Conservation (phyloP, 2,888 invertebrate species). For the Onthophagus sagittarius region DNA sequence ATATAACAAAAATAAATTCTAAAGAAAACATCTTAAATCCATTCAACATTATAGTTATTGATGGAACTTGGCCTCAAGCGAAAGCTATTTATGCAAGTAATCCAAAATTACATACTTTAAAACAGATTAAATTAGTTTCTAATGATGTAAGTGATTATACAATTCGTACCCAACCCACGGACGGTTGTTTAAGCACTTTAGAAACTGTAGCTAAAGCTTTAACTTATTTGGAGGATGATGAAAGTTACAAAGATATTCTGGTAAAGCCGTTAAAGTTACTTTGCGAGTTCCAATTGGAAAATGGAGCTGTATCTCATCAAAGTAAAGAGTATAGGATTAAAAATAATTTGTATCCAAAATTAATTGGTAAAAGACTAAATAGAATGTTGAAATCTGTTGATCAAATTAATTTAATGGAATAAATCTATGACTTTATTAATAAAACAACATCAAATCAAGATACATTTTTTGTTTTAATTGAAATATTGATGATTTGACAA, state of each 20-base stretch:
- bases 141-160: conserved; percentile 79
- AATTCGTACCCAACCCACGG: conserved; percentile 90
- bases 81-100: conserved; percentile 87
- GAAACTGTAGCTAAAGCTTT: conserved; percentile 82
- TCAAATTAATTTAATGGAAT: neutral
- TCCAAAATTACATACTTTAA: conserved; percentile 66
- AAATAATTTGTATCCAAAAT: conserved; percentile 73
- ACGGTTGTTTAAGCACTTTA: conserved; percentile 85
- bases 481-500: too few relatives aligned
- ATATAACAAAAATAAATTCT: conserved; percentile 56
- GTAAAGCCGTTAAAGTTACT: conserved; percentile 76
- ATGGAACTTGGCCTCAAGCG: conserved; percentile 96
- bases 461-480: too few relatives aligned
- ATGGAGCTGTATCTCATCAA: conserved; percentile 91
- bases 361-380: conserved; percentile 74
- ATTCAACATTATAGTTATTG: conserved; percentile 78
- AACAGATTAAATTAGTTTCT: conserved; percentile 76
- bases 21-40: conserved; percentile 44
- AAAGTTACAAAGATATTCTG: conserved; percentile 62
- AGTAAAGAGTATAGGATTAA: conserved; percentile 86
- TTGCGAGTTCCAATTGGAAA: conserved; percentile 81
- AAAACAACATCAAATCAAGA: too few relatives aligned
- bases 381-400: conserved; percentile 49
- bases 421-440: too few relatives aligned
- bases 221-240: conserved; percentile 68